These are phyloP conservation scores for Heteractis magnifica DNA, from an alignment of 92 coral and sea anemone species.

Conservation along the genomic window DNA sequence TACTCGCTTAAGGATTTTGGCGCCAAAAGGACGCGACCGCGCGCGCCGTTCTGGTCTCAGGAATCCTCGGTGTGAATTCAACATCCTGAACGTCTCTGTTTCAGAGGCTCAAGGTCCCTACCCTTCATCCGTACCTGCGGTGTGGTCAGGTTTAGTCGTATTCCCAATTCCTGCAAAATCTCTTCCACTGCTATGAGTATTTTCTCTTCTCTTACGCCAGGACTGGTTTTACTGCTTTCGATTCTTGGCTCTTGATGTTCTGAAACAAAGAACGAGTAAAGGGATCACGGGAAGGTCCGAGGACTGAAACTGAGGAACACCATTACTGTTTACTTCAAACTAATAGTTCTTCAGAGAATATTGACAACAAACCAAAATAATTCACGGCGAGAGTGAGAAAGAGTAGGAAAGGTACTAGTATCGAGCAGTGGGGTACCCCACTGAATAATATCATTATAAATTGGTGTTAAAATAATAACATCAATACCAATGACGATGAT, in stretches of 20 bases:
- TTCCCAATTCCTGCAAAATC: conserved; percentile 19
- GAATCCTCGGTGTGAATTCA: too few species aligned
- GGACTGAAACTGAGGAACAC: background rate
- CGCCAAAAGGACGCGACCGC: too few species aligned
- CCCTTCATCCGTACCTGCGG: background rate
- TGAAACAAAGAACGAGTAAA: background rate
- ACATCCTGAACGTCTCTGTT: too few species aligned
- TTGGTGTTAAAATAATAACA: too few species aligned
- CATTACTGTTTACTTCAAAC: background rate
- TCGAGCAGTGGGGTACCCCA: too few species aligned
- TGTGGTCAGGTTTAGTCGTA: conserved; percentile 36
- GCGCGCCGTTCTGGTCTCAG: too few species aligned
- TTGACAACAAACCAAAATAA: background rate
- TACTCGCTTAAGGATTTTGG: too few species aligned
- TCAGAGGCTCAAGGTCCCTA: background rate
- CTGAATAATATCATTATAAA: too few species aligned
- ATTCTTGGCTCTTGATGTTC: background rate
- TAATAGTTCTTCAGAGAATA: background rate
- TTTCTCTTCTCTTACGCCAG: conserved; percentile 23
- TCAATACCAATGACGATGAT: too few species aligned
- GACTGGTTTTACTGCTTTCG: background rate
- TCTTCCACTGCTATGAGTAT: conserved; percentile 27
- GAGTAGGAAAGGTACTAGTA: background rate
- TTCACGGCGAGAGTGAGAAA: background rate
- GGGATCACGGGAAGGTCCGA: background rate